These are phyloP conservation scores for Aphrocallistes beatrix DNA, from an alignment of 37 sponge, comb jelly and placozoan genomes.

Conservation along the genomic window DNA sequence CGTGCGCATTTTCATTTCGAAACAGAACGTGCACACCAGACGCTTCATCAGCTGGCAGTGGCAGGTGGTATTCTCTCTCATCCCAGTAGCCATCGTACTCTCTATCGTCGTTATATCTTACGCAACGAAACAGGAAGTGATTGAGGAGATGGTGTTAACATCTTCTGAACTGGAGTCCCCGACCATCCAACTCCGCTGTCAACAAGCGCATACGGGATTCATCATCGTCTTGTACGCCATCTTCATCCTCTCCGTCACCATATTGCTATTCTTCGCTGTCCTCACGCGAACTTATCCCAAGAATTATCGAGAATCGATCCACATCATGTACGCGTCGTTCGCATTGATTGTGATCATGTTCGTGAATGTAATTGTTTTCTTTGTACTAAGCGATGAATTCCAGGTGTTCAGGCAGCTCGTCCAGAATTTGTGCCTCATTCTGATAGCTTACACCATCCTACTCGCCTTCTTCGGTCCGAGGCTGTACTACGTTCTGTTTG, in stretches of 20 bases:
- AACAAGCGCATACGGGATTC: background rate
- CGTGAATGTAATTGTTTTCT: slow-evolving; percentile 31
- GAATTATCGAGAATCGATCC: slow-evolving; percentile 63
- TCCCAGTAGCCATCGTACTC: slow-evolving; percentile 32
- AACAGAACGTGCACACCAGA: background rate
- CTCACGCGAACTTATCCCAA: slow-evolving; percentile 50
- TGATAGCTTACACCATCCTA: background rate
- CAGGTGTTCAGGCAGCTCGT: background rate
- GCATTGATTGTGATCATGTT: slow-evolving; percentile 45
- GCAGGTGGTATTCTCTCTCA: slow-evolving; percentile 48
- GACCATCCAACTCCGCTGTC: slow-evolving; percentile 31
- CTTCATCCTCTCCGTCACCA: slow-evolving; percentile 35
- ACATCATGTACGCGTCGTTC: slow-evolving; percentile 45
- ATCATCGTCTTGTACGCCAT: slow-evolving; percentile 33
- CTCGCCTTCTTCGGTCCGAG: background rate
- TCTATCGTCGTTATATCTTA: slow-evolving; percentile 26
- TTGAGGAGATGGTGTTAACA: background rate
- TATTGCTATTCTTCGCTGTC: slow-evolving; percentile 30
- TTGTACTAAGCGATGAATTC: slow-evolving; percentile 10
- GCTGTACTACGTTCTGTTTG: background rate
- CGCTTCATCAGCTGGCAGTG: slow-evolving; percentile 40
- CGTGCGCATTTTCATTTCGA: slow-evolving; percentile 42
- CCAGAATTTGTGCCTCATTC: background rate
- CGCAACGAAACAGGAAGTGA: slow-evolving; percentile 7
- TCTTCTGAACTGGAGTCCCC: slow-evolving; percentile 16